Percentiles rank a stretch among this genome's conserved stretches.
These are phyloP conservation scores for Setipinna tenuifilis DNA, from an alignment of 2,797 vertebrate genomes.

Conservation along the genomic window DNA sequence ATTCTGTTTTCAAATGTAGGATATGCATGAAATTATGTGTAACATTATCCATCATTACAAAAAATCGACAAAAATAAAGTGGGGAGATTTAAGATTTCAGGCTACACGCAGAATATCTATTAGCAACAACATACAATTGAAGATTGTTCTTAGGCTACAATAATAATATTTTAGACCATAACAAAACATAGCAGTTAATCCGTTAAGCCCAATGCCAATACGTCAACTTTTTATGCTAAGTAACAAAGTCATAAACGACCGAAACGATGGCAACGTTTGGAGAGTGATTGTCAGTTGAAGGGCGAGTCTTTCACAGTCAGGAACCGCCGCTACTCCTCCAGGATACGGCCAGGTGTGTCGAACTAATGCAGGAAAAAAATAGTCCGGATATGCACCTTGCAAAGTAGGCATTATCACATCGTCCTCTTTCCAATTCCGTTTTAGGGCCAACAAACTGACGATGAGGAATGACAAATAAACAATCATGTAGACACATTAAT, in stretches of 20 bases:
- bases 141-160: background rate
- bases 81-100: no score
- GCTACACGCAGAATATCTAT: background rate
- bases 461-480: background rate
- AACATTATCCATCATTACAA: no score
- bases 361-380: background rate
- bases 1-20: no score
- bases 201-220: background rate
- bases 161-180: no score
- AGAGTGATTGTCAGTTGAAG: constrained; percentile 46
- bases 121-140: background rate
- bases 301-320: constrained; percentile 45
- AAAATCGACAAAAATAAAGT: background rate
- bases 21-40: no score
- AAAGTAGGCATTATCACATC: background rate
- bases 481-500: no score
- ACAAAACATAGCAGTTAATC: background rate
- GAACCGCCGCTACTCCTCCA: constrained; percentile 49
- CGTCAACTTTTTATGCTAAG: background rate
- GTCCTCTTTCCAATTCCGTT: background rate
- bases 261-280: constrained; percentile 17
- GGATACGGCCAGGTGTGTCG: constrained; percentile 52
- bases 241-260: background rate
- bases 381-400: constrained; percentile 6
- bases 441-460: no score